Percentiles rank a stretch among this genome's conserved stretches.
phyloP scores from a whole-genome alignment of 2,113 vertebrate species.

The Opisthocomus hoazin region DNA sequence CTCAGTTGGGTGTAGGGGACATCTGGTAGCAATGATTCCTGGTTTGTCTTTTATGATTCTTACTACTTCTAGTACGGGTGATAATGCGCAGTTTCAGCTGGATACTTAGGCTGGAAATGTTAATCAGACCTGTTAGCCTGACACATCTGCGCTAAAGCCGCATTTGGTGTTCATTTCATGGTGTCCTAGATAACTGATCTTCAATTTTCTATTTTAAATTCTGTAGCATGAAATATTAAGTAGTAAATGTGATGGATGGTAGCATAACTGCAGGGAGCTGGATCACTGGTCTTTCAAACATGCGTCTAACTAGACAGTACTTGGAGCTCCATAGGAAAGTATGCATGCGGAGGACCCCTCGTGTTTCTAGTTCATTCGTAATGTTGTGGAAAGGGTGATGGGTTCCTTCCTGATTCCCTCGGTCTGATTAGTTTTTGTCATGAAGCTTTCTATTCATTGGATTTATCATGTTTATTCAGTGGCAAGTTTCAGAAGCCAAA shows the following conservation, averaged over 20 bases:
- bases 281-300: neutral
- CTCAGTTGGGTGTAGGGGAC: neutral
- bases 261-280: fast-evolving
- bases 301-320: fast-evolving
- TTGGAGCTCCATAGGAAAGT: neutral
- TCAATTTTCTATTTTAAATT: neutral
- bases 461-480: slow-evolving; percentile 57
- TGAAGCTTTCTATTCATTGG: neutral
- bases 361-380: fast-evolving
- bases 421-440: neutral
- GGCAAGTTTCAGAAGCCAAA: slow-evolving; percentile 7
- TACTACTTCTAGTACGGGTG: fast-evolving
- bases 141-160: neutral
- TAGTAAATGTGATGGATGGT: neutral
- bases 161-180: neutral
- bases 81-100: neutral
- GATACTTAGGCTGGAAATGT: fast-evolving
- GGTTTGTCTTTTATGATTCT: neutral
- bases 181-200: neutral
- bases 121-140: neutral
- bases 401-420: neutral
- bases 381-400: neutral
- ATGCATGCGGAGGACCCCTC: fast-evolving
- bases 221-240: slow-evolving; percentile 11
- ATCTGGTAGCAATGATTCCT: neutral